These are phyloP conservation scores for Deroplatys truncata DNA, from an alignment of 2,888 invertebrate species.

Conservation along the genomic window DNA sequence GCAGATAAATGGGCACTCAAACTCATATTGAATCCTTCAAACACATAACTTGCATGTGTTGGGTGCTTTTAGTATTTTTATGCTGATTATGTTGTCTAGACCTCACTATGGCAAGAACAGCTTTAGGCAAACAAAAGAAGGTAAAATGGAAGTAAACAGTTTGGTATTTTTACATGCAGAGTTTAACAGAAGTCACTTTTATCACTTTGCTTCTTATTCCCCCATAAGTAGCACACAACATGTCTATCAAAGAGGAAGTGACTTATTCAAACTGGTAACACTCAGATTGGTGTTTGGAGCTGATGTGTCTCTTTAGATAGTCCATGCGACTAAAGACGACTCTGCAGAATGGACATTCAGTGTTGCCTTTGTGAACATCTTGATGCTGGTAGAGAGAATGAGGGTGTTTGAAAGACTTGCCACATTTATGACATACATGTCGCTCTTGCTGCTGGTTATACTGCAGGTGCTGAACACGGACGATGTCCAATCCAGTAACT, in stretches of 20 bases:
- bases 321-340: neutral
- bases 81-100: too few species aligned
- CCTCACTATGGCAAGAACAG: too few species aligned
- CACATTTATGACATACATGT: neutral
- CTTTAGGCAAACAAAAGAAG: too few species aligned
- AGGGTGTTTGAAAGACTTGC: slow-evolving; percentile 32
- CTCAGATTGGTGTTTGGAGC: neutral
- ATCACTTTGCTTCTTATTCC: too few species aligned
- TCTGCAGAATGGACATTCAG: neutral
- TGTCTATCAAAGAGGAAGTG: neutral
- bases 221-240: neutral
- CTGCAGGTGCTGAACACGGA: neutral
- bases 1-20: too few species aligned
- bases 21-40: too few species aligned
- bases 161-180: too few species aligned
- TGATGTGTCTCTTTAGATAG: neutral
- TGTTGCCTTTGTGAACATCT: slow-evolving; percentile 38
- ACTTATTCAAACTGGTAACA: neutral
- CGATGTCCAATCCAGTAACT: neutral
- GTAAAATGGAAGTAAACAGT: too few species aligned
- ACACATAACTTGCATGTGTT: too few species aligned
- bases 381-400: slow-evolving; percentile 58
- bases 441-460: neutral
- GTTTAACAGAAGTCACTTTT: too few species aligned
- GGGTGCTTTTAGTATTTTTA: too few species aligned